phyloP scores from a whole-genome alignment of 2,888 invertebrate genomes.

The Troglohyphantes excavatus region DNA sequence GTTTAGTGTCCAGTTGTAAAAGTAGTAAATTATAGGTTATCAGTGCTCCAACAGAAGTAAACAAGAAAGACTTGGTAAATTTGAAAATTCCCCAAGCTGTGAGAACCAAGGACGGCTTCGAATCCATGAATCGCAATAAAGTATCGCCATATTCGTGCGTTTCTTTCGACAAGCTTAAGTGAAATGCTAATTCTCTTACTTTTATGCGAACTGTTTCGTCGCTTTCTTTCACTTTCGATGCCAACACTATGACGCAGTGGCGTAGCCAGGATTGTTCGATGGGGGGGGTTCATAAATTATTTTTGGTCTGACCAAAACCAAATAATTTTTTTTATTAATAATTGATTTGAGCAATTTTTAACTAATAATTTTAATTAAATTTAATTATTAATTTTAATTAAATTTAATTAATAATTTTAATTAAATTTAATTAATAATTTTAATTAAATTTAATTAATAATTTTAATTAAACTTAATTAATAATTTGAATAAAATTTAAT shows the following conservation, averaged over 20 bases:
- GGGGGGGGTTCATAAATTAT: too few relatives aligned
- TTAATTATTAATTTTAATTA: too few relatives aligned
- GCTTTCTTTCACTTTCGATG: neutral
- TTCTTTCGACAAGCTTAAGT: neutral
- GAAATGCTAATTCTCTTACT: neutral
- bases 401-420: too few relatives aligned
- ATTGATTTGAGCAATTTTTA: too few relatives aligned
- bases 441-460: too few relatives aligned
- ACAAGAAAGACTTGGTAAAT: neutral
- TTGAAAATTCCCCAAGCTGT: neutral
- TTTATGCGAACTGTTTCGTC: neutral
- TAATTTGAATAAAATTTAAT: too few relatives aligned
- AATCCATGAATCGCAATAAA: neutral
- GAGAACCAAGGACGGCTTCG: neutral
- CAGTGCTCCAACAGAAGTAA: neutral
- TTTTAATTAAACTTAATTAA: too few relatives aligned
- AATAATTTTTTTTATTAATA: too few relatives aligned
- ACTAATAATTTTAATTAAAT: too few relatives aligned
- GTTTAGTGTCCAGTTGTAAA: neutral
- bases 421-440: too few relatives aligned
- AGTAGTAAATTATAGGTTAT: conserved; percentile 5
- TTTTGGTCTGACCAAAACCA: too few relatives aligned
- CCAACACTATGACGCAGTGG: neutral
- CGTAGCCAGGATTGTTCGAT: too few relatives aligned
- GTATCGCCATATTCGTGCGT: neutral